Conservation (phyloP, 2,888 invertebrate genomes). For the Anodontia alba region DNA sequence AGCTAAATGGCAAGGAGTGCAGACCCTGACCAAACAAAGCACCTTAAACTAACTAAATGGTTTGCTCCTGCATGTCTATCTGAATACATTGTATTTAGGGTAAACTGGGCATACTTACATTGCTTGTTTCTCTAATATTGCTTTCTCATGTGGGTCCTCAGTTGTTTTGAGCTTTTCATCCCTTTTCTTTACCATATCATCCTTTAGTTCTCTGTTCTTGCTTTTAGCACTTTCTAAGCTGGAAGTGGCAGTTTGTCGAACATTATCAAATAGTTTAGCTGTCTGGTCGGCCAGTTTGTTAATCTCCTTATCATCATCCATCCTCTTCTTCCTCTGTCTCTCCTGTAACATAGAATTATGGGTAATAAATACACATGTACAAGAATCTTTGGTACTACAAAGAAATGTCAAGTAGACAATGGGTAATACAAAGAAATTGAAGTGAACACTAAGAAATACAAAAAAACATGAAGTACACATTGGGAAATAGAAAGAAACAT, state of each 20-base stretch:
- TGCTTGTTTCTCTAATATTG: slow-evolving; percentile 42
- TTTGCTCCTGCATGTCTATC: no score
- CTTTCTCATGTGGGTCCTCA: slow-evolving; percentile 48
- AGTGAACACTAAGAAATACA: no score
- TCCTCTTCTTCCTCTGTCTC: slow-evolving; percentile 50
- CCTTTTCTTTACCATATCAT: slow-evolving; percentile 58
- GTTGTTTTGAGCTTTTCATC: slow-evolving; percentile 54
- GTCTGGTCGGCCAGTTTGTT: slow-evolving; percentile 57
- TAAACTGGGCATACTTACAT: no score
- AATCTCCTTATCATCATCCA: slow-evolving; percentile 64
- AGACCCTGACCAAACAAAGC: no score
- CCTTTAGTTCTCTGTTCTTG: slow-evolving; percentile 56
- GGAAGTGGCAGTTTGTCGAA: slow-evolving; percentile 53
- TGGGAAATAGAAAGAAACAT: no score
- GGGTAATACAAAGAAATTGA: no score
- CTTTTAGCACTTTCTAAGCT: slow-evolving; percentile 63
- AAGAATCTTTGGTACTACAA: no score
- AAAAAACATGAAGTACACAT: no score
- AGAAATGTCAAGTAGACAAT: neutral
- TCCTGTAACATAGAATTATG: slow-evolving; percentile 39
- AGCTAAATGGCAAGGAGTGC: no score
- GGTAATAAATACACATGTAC: no score
- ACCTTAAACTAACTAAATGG: no score
- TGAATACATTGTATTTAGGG: no score
- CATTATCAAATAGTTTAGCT: slow-evolving; percentile 61